Percentiles rank a stretch among this genome's conserved stretches.
Evolutionary conservation across 2,113 vertebrate genomes (phyloP).

Genomic region (Bungarus multicinctus): DNA sequence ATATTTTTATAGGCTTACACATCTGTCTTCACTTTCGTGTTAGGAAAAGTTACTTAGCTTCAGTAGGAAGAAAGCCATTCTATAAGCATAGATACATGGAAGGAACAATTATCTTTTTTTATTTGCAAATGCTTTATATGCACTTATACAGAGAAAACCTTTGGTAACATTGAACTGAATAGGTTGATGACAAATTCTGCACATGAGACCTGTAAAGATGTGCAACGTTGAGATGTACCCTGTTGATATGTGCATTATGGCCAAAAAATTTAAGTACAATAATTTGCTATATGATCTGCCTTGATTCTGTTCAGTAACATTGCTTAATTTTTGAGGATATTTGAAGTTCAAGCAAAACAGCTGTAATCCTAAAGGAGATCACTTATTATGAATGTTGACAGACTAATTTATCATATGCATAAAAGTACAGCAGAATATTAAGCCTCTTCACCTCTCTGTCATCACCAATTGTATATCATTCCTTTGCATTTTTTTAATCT

Average conservation of each 20-base stretch:
- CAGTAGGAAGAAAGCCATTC: background rate
- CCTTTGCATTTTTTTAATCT: background rate
- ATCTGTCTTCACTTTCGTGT: background rate
- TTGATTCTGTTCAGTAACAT: constrained; percentile 10
- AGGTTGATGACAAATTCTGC: background rate
- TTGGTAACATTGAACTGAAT: background rate
- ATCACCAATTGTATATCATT: constrained; percentile 16
- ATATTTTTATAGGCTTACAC: background rate
- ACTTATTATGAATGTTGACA: constrained; percentile 6
- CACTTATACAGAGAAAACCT: background rate
- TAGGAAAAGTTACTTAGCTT: background rate
- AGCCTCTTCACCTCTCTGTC: constrained; percentile 6
- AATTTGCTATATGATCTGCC: constrained; percentile 13
- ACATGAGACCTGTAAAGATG: background rate
- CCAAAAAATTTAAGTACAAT: background rate
- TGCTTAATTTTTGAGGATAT: constrained; percentile 1
- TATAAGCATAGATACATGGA: background rate
- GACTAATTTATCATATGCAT: constrained; percentile 27
- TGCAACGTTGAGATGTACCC: background rate
- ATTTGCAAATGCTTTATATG: background rate
- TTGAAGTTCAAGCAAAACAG: background rate
- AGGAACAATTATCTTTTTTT: background rate
- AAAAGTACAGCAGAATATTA: constrained; percentile 27
- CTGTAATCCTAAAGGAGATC: constrained; percentile 16
- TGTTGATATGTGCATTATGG: background rate